Conservation (phyloP, 2,888 invertebrate genomes). For the Cordylochernes scorpioides region DNA sequence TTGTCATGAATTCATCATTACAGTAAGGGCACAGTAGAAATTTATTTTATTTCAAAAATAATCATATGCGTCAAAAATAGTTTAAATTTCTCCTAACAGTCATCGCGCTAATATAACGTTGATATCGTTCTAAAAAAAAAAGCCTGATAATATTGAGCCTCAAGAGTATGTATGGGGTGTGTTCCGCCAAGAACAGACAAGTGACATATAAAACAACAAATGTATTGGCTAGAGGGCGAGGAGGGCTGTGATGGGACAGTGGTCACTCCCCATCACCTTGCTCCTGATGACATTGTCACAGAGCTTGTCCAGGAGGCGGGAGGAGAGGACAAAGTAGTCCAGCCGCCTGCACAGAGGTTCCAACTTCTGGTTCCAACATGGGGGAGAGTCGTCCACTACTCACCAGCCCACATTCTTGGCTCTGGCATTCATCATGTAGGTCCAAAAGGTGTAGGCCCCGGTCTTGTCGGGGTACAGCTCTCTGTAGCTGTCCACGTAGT, state of each 20-base stretch:
- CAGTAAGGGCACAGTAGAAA: too few relatives aligned
- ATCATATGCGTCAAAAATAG: too few relatives aligned
- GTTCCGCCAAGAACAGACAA: too few relatives aligned
- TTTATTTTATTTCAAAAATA: too few relatives aligned
- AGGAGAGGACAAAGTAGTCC: conserved; percentile 77
- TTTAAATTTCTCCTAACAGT: too few relatives aligned
- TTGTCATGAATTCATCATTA: too few relatives aligned
- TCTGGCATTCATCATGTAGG: conserved; percentile 62
- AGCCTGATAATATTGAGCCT: too few relatives aligned
- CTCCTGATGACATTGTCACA: conserved; percentile 60
- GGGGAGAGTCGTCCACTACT: conserved; percentile 17
- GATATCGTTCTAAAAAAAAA: too few relatives aligned
- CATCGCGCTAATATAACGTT: too few relatives aligned
- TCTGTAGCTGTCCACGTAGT: conserved; percentile 67
- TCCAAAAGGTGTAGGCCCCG: conserved; percentile 78
- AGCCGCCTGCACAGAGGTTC: conserved; percentile 39
- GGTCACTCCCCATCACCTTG: conserved; percentile 70
- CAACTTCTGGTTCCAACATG: not conserved
- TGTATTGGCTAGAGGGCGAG: too few relatives aligned
- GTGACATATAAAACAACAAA: too few relatives aligned
- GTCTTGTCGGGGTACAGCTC: conserved; percentile 53
- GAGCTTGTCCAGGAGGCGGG: conserved; percentile 40
- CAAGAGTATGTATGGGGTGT: too few relatives aligned
- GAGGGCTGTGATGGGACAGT: conserved; percentile 83
- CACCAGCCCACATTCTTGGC: conserved; percentile 82